These are phyloP conservation scores for Drosophila tropicalis DNA, from an alignment of 1,140 invertebrate species.

Conservation along the genomic window DNA sequence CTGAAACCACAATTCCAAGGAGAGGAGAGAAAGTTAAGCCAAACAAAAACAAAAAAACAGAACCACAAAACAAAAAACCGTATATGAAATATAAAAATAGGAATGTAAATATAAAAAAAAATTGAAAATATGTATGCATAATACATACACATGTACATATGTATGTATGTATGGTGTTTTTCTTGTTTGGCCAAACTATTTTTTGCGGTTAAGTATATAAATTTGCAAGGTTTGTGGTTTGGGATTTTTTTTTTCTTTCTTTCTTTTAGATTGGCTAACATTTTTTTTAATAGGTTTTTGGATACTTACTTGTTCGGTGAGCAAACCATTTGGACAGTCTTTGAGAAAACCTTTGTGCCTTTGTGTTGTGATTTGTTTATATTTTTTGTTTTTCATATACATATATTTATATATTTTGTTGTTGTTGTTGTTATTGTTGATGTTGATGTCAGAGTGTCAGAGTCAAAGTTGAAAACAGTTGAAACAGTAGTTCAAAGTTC, in stretches of 20 bases:
- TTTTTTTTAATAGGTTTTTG: conserved; percentile 1
- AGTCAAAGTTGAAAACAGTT: conserved; percentile 44
- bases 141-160: not conserved
- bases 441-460: conserved; percentile 30
- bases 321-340: conserved; percentile 95
- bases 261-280: not conserved
- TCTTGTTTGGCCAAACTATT: conserved; percentile 19
- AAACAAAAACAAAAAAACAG: conserved; percentile 18
- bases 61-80: conserved; percentile 26
- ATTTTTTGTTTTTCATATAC: not conserved
- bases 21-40: conserved; percentile 4
- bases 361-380: conserved; percentile 71
- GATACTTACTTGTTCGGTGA: conserved; percentile 93
- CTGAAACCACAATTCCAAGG: not conserved
- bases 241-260: not conserved
- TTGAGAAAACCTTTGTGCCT: conserved; percentile 98
- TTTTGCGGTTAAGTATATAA: not conserved
- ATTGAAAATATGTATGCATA: conserved; percentile 34
- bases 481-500: conserved; percentile 56
- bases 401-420: not conserved
- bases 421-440: conserved; percentile 3
- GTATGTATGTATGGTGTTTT: conserved; percentile 15
- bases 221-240: not conserved
- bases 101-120: not conserved
- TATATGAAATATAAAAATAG: conserved; percentile 1